These are phyloP conservation scores for Nowickia ferox DNA, from an alignment of 2,888 invertebrate genomes.

Conservation along the genomic window DNA sequence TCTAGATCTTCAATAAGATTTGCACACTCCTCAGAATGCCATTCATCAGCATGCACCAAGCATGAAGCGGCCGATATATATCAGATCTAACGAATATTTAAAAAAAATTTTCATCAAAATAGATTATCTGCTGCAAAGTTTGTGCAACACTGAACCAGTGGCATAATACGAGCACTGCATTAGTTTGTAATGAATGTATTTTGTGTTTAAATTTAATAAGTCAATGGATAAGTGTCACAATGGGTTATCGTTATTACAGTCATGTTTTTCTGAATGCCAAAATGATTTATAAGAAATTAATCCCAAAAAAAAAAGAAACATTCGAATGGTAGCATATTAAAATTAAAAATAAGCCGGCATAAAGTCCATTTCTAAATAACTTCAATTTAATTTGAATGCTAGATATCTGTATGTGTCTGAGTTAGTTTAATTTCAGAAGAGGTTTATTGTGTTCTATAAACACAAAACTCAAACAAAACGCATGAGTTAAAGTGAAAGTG, in stretches of 20 bases:
- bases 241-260: conserved; percentile 63
- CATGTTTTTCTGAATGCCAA: conserved; percentile 59
- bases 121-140: conserved; percentile 1
- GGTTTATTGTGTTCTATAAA: no score
- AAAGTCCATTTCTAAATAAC: not conserved
- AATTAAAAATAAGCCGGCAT: not conserved
- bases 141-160: conserved; percentile 46
- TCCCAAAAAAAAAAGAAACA: not conserved
- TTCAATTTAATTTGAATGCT: not conserved
- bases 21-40: no score
- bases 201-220: conserved; percentile 43
- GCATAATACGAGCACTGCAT: not conserved
- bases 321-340: not conserved
- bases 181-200: not conserved
- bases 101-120: not conserved
- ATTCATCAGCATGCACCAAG: no score
- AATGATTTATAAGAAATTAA: conserved; percentile 58
- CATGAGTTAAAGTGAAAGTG: no score
- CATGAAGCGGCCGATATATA: no score
- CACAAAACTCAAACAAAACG: no score
- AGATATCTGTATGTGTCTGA: no score
- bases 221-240: conserved; percentile 65
- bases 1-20: no score
- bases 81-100: no score
- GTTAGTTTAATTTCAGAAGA: no score